Percentiles rank a stretch among this genome's conserved stretches.
Conservation (phyloP, 2,888 invertebrate species). For the Luperina testacea region DNA sequence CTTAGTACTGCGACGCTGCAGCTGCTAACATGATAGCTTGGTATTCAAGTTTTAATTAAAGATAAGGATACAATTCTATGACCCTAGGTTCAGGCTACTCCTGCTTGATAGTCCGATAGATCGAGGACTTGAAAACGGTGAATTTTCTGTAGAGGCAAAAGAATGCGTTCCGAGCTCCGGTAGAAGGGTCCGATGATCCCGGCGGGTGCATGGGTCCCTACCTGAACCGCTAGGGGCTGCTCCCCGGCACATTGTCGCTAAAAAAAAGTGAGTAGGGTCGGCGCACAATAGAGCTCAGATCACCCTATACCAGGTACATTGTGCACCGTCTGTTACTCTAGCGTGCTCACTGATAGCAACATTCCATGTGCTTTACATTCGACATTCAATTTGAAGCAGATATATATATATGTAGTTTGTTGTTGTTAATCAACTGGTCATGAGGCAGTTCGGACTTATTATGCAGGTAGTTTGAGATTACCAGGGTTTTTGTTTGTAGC, state of each 20-base stretch:
- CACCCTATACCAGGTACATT: slow-evolving; percentile 75
- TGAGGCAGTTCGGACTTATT: slow-evolving; percentile 4
- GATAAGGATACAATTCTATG: slow-evolving; percentile 62
- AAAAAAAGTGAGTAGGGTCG: slow-evolving; percentile 88
- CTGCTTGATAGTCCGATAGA: slow-evolving; percentile 31
- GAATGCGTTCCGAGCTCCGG: slow-evolving; percentile 71
- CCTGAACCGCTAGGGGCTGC: slow-evolving; percentile 84
- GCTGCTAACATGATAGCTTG: slow-evolving; percentile 77
- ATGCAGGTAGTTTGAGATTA: slow-evolving; percentile 4
- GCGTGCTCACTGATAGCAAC: slow-evolving; percentile 49
- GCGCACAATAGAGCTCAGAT: slow-evolving; percentile 78
- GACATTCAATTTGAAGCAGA: slow-evolving; percentile 22
- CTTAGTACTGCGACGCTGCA: slow-evolving; percentile 70
- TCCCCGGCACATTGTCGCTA: slow-evolving; percentile 82
- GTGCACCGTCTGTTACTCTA: slow-evolving; percentile 67
- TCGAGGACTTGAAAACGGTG: slow-evolving; percentile 35
- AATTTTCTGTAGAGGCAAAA: slow-evolving; percentile 61
- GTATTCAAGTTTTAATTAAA: slow-evolving; percentile 74
- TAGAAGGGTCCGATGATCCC: slow-evolving; percentile 77
- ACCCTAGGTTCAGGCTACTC: slow-evolving; percentile 16
- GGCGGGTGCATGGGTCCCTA: slow-evolving; percentile 80
- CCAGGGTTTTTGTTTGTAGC: neutral
- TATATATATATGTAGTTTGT: slow-evolving; percentile 14
- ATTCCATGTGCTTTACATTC: slow-evolving; percentile 51
- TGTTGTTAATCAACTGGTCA: slow-evolving; percentile 7